These are phyloP conservation scores for Lepus timidus DNA, from an alignment of 2,113 vertebrate genomes.

Conservation along the genomic window DNA sequence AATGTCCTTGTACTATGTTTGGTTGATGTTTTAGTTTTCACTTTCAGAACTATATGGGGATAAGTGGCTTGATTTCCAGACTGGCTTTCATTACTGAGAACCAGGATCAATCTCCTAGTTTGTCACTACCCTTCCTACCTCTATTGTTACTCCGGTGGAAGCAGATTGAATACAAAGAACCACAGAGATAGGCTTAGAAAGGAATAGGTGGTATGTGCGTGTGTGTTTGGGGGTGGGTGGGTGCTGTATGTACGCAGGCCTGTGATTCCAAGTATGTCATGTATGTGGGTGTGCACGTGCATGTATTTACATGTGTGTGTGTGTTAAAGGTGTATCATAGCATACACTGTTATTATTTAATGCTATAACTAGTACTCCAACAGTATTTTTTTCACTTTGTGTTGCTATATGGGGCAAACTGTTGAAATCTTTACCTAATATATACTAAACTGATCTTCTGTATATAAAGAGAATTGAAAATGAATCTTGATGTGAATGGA, in stretches of 20 bases:
- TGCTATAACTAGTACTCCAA: no score
- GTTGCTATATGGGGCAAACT: no score
- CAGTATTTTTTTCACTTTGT: no score
- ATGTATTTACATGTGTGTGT: not conserved
- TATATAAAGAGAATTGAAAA: no score
- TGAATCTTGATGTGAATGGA: no score
- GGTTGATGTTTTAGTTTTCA: not conserved
- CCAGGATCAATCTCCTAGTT: not conserved
- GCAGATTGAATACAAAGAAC: conserved; percentile 2
- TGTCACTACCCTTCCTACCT: not conserved
- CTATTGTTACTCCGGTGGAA: not conserved
- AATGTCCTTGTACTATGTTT: not conserved
- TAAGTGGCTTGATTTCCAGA: not conserved
- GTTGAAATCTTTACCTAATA: no score
- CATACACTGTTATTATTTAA: no score
- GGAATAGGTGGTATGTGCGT: not conserved
- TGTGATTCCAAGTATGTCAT: not conserved
- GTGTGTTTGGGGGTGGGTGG: not conserved
- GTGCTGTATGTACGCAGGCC: not conserved
- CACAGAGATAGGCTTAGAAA: not conserved
- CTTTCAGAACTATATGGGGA: not conserved
- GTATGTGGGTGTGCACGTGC: not conserved
- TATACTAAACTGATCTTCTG: no score
- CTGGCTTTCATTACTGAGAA: conserved; percentile 44
- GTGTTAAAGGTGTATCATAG: not conserved